Base-by-base conservation (phyloP, 1,140 invertebrate species). In the Babylonia areolata region DNA sequence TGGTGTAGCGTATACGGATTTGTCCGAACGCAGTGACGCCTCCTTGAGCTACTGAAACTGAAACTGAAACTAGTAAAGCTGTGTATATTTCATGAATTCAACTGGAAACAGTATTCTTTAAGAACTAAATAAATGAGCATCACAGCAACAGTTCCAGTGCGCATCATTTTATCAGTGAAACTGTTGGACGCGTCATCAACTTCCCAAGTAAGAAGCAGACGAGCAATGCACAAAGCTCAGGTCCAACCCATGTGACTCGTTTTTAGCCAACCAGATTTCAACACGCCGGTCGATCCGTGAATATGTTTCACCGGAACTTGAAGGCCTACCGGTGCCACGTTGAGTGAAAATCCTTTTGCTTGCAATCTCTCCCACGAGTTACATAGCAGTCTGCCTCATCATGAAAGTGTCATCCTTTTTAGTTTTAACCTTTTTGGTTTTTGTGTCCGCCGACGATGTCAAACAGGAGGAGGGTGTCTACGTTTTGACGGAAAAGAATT, bases 381-480 rank as follows among this genome's bases (percentile, higher is more conserved):
- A 84, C 64, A 81, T 58, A 64, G 51, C 73, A 79, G 75, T 35
- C 79, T 39, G 37, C 42, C 54, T 85, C 83, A 88, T 80, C 86
- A 90, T 90, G 85, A 90, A 90, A 33, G 73, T 78, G 90, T 79
- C 86, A 89, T 39, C 86, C 71, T 33, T 87, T 86, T 40, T 91
- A 87, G 58, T 78, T 86, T 69, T 90, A 88, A 64, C 84, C 54
- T 35, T 87, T 77, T 42, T 88, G 58, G 64, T 85, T 73, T 80
- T 84, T 71, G 84, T 85, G 33, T 96, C 86, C 87, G 90, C 89
- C 75, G 91, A 46, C 23, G 91, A 92, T 17, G 87, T 98, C 89
- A 96, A 96, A 90, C 95, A 95, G 88, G 98, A 99, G 92, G 97
- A 99, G 81, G 97, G 97, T 86, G 98, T 99, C 78, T 94, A 99